Evolutionary conservation across 2,113 vertebrate species (phyloP).

Genomic region (Strigops habroptila): DNA sequence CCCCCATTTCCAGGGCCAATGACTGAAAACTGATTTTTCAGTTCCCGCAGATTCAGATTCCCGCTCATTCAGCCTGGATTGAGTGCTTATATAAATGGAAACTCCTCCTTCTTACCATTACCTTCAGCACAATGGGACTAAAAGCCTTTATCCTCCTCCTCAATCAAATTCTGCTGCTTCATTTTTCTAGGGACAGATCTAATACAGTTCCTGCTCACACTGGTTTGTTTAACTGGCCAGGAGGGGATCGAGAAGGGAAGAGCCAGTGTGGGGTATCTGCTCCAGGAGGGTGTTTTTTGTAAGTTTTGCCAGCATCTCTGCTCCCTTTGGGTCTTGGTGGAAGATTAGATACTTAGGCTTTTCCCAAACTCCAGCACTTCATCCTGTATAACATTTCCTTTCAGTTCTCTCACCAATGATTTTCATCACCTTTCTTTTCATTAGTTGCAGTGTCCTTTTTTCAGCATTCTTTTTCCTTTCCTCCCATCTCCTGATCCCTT

Average conservation of each 20-base stretch:
- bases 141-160: not conserved
- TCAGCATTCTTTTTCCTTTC: not conserved
- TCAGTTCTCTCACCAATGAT: not conserved
- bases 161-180: not conserved
- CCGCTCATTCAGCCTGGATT: not conserved
- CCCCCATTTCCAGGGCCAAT: not conserved
- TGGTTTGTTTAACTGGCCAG: not conserved
- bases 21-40: not conserved
- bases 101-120: not conserved
- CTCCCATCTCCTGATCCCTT: not conserved
- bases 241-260: rapidly evolving
- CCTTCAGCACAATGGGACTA: not conserved
- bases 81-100: not conserved
- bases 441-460: not conserved
- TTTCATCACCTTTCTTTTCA: not conserved
- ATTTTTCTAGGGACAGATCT: not conserved
- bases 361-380: not conserved
- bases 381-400: not conserved
- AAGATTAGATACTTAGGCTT: not conserved
- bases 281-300: not conserved
- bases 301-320: not conserved
- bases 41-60: not conserved
- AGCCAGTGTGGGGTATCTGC: not conserved
- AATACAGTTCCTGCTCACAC: not conserved
- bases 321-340: not conserved